Conservation (phyloP, 2,888 invertebrate species). For the Philereme transversata region DNA sequence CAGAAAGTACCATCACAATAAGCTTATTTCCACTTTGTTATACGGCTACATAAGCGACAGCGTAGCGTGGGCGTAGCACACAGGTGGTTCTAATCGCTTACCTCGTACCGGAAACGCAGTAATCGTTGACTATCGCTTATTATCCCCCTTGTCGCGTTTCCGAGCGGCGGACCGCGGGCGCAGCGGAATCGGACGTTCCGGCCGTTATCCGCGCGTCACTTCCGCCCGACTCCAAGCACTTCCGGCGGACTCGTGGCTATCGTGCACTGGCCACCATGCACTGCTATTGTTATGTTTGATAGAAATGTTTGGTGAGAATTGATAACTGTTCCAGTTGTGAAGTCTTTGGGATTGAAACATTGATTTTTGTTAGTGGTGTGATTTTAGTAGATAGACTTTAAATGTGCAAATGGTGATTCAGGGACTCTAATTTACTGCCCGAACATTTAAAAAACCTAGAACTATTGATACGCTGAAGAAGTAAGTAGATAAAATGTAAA, state of each 20-base stretch:
- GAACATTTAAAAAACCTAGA: too few species aligned
- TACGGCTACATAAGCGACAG: background rate
- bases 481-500: too few species aligned
- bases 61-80: constrained; percentile 8
- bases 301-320: constrained; percentile 1
- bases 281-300: constrained; percentile 33
- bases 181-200: constrained; percentile 67
- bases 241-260: constrained; percentile 47
- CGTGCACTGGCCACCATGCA: constrained; percentile 27
- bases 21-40: background rate
- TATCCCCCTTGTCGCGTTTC: constrained; percentile 49
- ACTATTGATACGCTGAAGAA: too few species aligned
- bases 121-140: constrained; percentile 40
- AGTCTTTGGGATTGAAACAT: background rate
- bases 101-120: constrained; percentile 14
- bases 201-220: constrained; percentile 68
- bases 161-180: constrained; percentile 53
- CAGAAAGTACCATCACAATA: background rate
- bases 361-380: too few species aligned
- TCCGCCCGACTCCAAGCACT: constrained; percentile 57
- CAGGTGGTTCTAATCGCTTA: background rate
- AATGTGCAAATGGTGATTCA: too few species aligned
- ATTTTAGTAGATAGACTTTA: too few species aligned
- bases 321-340: constrained; percentile 3
- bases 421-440: too few species aligned